Evolutionary conservation across 2,888 invertebrate genomes (phyloP), one percentile per base, ranked within the genome.

Genomic region (Heliconius charithonia): DNA sequence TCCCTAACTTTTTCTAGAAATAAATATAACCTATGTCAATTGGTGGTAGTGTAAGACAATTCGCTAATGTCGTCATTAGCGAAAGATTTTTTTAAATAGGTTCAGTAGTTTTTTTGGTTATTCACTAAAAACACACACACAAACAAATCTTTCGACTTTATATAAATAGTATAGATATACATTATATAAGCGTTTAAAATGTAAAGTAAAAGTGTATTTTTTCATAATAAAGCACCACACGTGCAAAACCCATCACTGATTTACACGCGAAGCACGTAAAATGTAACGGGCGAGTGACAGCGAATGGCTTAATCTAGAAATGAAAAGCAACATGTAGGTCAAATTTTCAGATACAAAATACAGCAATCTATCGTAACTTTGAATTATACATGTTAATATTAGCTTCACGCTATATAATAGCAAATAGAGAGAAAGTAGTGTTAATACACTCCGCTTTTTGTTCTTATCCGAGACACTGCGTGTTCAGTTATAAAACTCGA

Each of bases 281-380:
- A 29, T 27, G 69, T 70, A 69, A 69, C 62, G 76, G 69, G 37
- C 75, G 67, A 69, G 27, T 69, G 69, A 67, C 62, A 41, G 76
- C 70, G 69, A 67, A 69, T 69, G 29, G 72, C 72, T 76, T 76
- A 69, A 59, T 76, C 59, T 76, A 56, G 56, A 59, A 25, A 59
- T 76, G 59, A 76, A 75, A 76, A 67, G 72, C 56, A 56, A 72
- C 56, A 72, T 72, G 22, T 72, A 72, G 72, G 51, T 56, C 71
- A 41, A 71, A 72, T 59, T 32, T 59, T 59, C 72, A n/a, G 56
- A 56, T 72, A 56, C 32, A 72, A 59, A 72, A 72, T 72, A 72
- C 22, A 56, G 22, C 27, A 7, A 56, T 3, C 0, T 3, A 22
- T 22, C 0, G 7, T 22, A 22, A 3, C 0, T 59, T 59, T 3